Evolutionary conservation across 2,113 vertebrate genomes (phyloP).

Genomic region (Prolemur simus): DNA sequence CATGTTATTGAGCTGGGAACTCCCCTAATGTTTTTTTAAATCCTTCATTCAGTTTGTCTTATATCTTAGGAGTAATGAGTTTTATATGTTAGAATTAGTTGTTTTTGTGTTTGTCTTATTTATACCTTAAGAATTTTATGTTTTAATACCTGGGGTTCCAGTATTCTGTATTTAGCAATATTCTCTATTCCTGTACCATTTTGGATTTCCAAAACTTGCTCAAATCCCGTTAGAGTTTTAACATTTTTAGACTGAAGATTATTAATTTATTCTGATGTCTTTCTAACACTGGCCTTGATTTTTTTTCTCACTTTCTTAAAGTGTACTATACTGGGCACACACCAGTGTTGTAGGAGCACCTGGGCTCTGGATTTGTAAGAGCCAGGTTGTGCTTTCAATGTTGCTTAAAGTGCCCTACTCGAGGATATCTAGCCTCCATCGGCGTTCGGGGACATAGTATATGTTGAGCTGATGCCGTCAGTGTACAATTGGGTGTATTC

Average conservation of each 20-base stretch:
- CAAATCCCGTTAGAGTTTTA: neutral
- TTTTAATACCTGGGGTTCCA: neutral
- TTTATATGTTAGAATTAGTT: neutral
- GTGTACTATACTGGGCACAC: neutral
- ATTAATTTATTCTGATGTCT: neutral
- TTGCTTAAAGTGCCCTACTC: neutral
- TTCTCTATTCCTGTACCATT: neutral
- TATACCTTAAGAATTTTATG: neutral
- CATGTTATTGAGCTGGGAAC: neutral
- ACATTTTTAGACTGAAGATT: neutral
- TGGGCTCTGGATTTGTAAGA: neutral
- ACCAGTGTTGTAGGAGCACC: neutral
- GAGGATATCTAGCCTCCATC: neutral
- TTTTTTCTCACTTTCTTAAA: neutral
- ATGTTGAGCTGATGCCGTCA: neutral
- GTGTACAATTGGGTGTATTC: neutral
- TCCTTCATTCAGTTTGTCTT: neutral
- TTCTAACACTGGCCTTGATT: neutral
- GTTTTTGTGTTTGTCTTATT: neutral
- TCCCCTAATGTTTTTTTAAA: neutral
- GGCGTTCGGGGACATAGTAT: neutral
- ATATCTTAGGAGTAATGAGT: neutral
- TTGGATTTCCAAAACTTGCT: neutral
- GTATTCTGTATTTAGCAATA: neutral
- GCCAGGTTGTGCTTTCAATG: neutral